Evolutionary conservation across 2,797 vertebrate genomes (phyloP).

Genomic region (Anniella stebbinsi): DNA sequence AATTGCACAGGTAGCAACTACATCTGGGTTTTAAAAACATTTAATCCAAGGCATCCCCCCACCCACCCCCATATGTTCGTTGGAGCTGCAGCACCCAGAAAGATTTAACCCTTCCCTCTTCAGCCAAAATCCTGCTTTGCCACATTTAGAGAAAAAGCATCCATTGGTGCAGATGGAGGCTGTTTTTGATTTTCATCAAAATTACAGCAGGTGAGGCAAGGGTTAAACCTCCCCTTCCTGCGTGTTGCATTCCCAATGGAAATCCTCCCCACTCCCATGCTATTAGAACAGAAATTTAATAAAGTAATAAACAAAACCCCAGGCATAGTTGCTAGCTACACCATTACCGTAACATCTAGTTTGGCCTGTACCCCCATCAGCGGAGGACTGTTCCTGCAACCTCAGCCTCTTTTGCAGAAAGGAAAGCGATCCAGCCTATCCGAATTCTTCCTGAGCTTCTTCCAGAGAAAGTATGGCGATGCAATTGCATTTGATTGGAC

Average conservation of each 20-base stretch:
- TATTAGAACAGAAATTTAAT: neutral
- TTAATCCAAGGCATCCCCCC: too few species aligned
- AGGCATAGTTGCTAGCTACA: neutral
- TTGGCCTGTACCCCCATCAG: neutral
- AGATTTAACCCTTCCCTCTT: neutral
- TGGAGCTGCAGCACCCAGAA: neutral
- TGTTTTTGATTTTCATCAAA: neutral
- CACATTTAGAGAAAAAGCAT: neutral
- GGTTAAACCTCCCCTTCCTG: neutral
- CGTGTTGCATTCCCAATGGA: neutral
- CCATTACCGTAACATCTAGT: neutral
- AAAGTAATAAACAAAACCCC: neutral
- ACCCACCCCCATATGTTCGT: too few species aligned
- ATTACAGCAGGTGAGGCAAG: neutral
- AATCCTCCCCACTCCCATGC: neutral
- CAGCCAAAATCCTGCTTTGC: too few species aligned
- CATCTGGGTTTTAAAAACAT: too few species aligned
- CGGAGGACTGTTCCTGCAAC: neutral
- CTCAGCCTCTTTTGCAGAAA: conserved; percentile 45
- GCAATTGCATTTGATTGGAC: conserved; percentile 77
- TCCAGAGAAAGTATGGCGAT: conserved; percentile 76
- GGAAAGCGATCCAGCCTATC: conserved; percentile 63
- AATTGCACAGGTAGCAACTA: too few species aligned
- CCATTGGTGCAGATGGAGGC: neutral
- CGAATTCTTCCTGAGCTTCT: conserved; percentile 79